Evolutionary conservation across 2,113 vertebrate genomes (phyloP).

Genomic region (Peromyscus leucopus): DNA sequence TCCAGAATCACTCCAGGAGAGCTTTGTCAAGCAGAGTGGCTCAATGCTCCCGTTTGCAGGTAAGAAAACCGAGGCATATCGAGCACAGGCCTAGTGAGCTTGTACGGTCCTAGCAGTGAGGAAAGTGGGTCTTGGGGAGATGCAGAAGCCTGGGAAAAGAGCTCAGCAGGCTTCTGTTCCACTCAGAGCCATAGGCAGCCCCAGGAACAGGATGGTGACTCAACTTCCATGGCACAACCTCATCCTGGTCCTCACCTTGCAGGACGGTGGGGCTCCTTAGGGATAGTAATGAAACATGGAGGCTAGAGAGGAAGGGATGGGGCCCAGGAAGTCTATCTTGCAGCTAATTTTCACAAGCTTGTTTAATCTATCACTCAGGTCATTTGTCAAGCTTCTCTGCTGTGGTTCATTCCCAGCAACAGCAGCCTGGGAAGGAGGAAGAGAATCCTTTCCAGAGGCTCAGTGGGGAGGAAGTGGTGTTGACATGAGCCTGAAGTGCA

Average conservation of each 20-base stretch:
- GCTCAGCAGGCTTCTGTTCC: neutral
- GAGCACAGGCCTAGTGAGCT: neutral
- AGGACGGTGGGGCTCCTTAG: neutral
- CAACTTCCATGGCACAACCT: neutral
- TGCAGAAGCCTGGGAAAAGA: rapidly evolving
- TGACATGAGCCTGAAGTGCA: conserved; percentile 55
- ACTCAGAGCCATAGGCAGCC: conserved; percentile 24
- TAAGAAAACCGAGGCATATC: rapidly evolving
- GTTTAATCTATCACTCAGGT: conserved; percentile 86
- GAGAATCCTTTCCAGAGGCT: conserved; percentile 75
- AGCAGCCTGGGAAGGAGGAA: conserved; percentile 79
- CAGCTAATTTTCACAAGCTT: conserved; percentile 82
- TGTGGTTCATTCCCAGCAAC: conserved; percentile 69
- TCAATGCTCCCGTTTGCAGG: rapidly evolving
- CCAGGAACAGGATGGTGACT: neutral
- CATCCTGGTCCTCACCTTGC: neutral
- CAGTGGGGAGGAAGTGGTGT: conserved; percentile 76
- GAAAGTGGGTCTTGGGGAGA: neutral
- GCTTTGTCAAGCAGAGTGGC: no score
- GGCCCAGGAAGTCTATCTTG: conserved; percentile 71
- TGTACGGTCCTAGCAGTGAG: rapidly evolving
- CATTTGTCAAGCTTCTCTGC: conserved; percentile 78
- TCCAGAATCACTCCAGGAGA: neutral
- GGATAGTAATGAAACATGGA: neutral
- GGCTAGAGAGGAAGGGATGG: neutral